phyloP scores from a whole-genome alignment of 30 jellyfish, hydroid and myxozoan species.

The Aurelia sp. region DNA sequence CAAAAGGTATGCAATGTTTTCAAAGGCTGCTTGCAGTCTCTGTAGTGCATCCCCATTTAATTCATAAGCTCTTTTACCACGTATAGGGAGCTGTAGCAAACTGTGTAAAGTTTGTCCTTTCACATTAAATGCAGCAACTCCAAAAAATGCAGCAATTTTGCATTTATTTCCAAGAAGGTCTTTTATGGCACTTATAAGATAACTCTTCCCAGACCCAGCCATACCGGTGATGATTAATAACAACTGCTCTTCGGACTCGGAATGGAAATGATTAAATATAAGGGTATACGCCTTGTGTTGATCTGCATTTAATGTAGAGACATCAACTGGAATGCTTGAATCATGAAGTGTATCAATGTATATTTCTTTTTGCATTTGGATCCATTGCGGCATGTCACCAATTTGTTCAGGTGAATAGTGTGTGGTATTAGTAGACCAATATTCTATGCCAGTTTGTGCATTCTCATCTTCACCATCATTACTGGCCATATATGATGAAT shows the following conservation, averaged over 20 bases:
- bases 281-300: constrained; percentile 30
- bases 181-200: constrained; percentile 20
- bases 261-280: constrained; percentile 3
- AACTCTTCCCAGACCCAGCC: constrained; percentile 60
- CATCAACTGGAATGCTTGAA: neutral
- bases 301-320: neutral
- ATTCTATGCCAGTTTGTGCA: neutral
- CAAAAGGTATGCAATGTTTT: neutral
- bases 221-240: constrained; percentile 17
- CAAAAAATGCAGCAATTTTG: neutral
- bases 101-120: constrained; percentile 40
- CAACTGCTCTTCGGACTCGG: neutral
- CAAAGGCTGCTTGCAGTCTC: neutral
- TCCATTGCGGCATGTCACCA: constrained; percentile 22
- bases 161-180: constrained; percentile 5
- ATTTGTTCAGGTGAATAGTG: neutral
- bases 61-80: constrained; percentile 8
- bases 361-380: neutral
- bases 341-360: too few relatives aligned
- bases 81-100: constrained; percentile 17
- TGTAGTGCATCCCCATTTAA: constrained; percentile 13
- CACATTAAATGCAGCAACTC: constrained; percentile 39
- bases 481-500: neutral
- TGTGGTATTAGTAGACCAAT: neutral
- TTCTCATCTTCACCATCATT: too few relatives aligned